Evolutionary conservation across 2,888 invertebrate genomes (phyloP).

Genomic region (Alviniconcha strummeri): DNA sequence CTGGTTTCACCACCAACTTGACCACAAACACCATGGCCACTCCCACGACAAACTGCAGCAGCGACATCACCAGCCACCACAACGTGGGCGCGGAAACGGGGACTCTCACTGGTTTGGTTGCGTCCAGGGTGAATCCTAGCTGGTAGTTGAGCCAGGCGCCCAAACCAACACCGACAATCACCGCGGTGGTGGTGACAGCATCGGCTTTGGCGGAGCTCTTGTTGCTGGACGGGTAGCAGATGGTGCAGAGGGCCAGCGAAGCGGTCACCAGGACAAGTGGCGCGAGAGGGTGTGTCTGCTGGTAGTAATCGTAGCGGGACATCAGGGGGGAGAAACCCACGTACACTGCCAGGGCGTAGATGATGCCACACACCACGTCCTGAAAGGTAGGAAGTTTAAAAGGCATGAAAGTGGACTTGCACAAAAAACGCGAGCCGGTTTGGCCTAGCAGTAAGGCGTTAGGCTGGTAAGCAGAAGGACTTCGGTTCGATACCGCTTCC

Average conservation of each 20-base stretch:
- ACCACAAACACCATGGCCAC: slow-evolving; percentile 45
- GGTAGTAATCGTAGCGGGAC: slow-evolving; percentile 55
- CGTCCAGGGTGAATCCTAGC: slow-evolving; percentile 49
- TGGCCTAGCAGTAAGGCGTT: no score
- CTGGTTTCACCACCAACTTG: slow-evolving; percentile 46
- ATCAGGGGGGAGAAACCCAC: slow-evolving; percentile 47
- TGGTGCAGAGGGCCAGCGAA: slow-evolving; percentile 55
- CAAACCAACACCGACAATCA: slow-evolving; percentile 48
- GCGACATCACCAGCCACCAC: slow-evolving; percentile 47
- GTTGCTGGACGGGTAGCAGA: slow-evolving; percentile 56
- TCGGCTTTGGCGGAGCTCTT: slow-evolving; percentile 55
- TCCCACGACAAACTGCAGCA: slow-evolving; percentile 56
- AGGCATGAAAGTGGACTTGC: not conserved
- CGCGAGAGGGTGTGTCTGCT: slow-evolving; percentile 55
- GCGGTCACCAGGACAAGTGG: slow-evolving; percentile 51
- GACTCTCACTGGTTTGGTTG: slow-evolving; percentile 36
- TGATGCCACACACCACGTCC: slow-evolving; percentile 58
- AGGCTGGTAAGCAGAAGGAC: no score
- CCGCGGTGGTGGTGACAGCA: slow-evolving; percentile 57
- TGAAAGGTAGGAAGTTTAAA: slow-evolving; percentile 40
- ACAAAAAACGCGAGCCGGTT: no score
- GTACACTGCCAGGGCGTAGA: slow-evolving; percentile 47
- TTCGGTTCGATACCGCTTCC: no score
- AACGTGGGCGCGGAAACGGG: slow-evolving; percentile 49
- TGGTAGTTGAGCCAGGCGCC: slow-evolving; percentile 60